A percentile compares a stretch with the other conserved stretches of the same genome.
Evolutionary conservation across 1,140 invertebrate species (phyloP).

Genomic region (Conus betulinus): DNA sequence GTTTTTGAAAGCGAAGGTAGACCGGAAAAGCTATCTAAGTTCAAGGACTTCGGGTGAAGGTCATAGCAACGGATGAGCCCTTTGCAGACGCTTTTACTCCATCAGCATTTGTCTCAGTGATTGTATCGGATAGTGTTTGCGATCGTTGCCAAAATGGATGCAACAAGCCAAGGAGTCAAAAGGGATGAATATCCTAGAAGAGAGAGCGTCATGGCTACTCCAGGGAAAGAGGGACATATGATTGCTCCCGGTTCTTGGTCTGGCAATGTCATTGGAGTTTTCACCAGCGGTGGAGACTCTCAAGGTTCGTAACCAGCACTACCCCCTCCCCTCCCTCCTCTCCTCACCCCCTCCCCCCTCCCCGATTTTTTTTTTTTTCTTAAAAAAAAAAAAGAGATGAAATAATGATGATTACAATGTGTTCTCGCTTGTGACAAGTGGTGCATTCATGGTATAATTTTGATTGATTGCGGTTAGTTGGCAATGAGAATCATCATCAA

Average conservation of each 20-base stretch:
- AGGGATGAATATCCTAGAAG: conserved; percentile 42
- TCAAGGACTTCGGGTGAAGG: conserved; percentile 29
- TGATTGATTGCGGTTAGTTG: too few species aligned
- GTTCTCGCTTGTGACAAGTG: background rate
- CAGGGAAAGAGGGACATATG: conserved; percentile 71
- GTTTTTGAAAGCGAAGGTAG: too few species aligned
- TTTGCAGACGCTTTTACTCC: background rate
- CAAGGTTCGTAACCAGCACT: conserved; percentile 80
- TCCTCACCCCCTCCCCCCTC: too few species aligned
- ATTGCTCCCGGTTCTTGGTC: conserved; percentile 59
- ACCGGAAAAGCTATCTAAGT: background rate
- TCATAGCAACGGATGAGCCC: conserved; percentile 6
- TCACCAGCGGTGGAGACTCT: conserved; percentile 80
- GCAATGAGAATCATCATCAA: too few species aligned
- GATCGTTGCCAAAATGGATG: conserved; percentile 5
- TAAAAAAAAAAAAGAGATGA: too few species aligned
- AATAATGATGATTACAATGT: background rate
- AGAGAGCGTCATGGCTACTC: conserved; percentile 61
- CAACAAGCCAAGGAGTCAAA: background rate
- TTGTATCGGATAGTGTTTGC: background rate
- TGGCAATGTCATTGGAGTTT: conserved; percentile 80
- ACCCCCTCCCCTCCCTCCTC: too few species aligned
- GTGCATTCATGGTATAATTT: background rate
- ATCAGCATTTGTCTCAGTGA: background rate
- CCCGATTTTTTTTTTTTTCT: too few species aligned